Percentiles rank a stretch among this genome's conserved stretches.
Evolutionary conservation across 1,140 invertebrate species (phyloP).

Genomic region (Drosophila sturtevanti): DNA sequence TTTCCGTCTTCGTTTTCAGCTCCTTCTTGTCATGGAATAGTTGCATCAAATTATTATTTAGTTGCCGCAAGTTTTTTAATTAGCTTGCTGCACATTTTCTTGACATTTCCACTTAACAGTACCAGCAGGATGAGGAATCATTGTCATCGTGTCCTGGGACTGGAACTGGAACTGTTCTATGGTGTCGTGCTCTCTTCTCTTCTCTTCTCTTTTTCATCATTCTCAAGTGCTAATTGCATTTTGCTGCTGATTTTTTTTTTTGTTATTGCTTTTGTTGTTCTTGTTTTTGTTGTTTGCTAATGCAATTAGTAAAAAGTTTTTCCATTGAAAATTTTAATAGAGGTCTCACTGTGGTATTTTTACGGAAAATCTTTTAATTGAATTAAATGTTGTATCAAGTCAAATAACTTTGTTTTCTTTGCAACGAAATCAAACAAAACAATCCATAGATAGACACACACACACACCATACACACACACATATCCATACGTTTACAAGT

Average conservation of each 20-base stretch:
- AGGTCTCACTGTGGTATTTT: not conserved
- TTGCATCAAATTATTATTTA: conserved; percentile 28
- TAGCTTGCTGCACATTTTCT: conserved; percentile 65
- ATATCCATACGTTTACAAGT: not conserved
- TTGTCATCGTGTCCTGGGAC: conserved; percentile 21
- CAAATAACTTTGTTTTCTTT: conserved; percentile 7
- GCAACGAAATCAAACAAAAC: conserved; percentile 47
- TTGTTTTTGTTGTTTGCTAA: conserved; percentile 38
- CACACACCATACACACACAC: conserved; percentile 15
- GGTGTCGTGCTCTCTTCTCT: not conserved
- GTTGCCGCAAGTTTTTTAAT: conserved; percentile 64
- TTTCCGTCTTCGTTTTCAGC: conserved; percentile 10
- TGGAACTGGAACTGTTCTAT: not conserved
- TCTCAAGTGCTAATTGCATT: conserved; percentile 71
- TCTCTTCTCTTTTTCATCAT: conserved; percentile 7
- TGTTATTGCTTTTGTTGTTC: conserved; percentile 42
- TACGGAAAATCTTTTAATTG: conserved; percentile 43
- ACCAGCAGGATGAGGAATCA: conserved; percentile 22
- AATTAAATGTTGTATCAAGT: conserved; percentile 53
- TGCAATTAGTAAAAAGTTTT: conserved; percentile 63
- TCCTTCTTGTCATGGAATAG: conserved; percentile 26
- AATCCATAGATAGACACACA: conserved; percentile 16
- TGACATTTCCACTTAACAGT: conserved; percentile 52
- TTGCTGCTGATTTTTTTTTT: conserved; percentile 49
- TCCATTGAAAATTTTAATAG: conserved; percentile 24